Conservation (phyloP, 2,113 vertebrate genomes). For the Paralichthys olivaceus region DNA sequence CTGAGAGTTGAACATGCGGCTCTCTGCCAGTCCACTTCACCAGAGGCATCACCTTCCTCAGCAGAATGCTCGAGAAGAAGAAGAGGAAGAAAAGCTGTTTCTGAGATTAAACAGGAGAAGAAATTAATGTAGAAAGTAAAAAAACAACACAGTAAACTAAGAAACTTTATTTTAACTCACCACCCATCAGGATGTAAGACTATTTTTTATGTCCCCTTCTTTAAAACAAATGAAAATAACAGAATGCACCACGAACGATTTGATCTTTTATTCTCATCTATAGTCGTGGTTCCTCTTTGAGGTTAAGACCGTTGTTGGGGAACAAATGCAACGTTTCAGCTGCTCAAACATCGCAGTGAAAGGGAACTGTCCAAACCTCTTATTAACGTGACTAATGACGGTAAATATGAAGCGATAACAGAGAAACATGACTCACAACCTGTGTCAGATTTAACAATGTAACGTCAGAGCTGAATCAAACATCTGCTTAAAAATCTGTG, state of each 20-base stretch:
- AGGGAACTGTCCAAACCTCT: conserved; percentile 40
- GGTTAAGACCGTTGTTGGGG: not conserved
- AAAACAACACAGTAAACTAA: not conserved
- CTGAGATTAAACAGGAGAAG: conserved; percentile 9
- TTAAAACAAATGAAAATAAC: no score
- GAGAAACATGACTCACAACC: conserved; percentile 42
- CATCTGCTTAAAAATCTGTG: not conserved
- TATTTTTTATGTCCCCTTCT: no score
- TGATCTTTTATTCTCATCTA: not conserved
- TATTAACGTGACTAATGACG: conserved; percentile 53
- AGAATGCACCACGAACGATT: no score
- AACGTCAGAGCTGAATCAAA: conserved; percentile 26
- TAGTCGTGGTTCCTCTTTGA: not conserved
- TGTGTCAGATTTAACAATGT: conserved; percentile 10
- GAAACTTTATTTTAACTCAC: not conserved
- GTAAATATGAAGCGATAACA: conserved; percentile 59
- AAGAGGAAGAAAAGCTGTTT: not conserved
- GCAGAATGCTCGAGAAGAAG: not conserved
- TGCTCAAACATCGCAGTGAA: conserved; percentile 62
- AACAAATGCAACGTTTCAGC: conserved; percentile 49
- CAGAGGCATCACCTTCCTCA: conserved; percentile 47
- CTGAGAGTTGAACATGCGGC: conserved; percentile 52
- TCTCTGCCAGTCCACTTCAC: conserved; percentile 57
- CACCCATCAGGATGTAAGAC: no score
- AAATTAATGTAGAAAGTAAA: not conserved